These are phyloP conservation scores for Scaptomyza montana DNA, from an alignment of 1,140 invertebrate genomes.

Conservation along the genomic window DNA sequence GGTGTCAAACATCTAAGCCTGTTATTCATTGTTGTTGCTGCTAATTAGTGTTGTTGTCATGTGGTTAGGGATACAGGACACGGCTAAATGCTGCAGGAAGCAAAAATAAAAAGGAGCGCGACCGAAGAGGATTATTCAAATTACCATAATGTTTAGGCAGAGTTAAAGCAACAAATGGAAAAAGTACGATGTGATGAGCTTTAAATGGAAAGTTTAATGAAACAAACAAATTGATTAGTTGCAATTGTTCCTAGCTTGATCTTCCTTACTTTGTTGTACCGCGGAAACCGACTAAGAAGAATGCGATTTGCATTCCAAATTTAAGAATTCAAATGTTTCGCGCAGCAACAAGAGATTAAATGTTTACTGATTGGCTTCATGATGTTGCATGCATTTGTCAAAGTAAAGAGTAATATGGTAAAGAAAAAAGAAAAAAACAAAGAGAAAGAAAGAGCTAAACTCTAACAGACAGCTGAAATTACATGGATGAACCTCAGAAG, in stretches of 20 bases:
- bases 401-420: not conserved
- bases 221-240: no score
- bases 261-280: no score
- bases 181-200: not conserved
- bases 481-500: not conserved
- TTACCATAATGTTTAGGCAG: not conserved
- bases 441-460: conserved; percentile 1
- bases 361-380: conserved; percentile 39
- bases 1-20: conserved; percentile 63
- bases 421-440: not conserved
- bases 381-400: conserved; percentile 33
- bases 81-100: conserved; percentile 27
- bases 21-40: conserved; percentile 41
- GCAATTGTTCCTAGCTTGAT: no score
- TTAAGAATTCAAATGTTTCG: not conserved
- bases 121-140: conserved; percentile 30
- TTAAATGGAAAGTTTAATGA: no score
- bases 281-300: no score
- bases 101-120: not conserved
- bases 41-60: conserved; percentile 64
- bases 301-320: not conserved
- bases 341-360: conserved; percentile 16
- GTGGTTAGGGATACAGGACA: conserved; percentile 2
- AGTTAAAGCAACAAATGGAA: not conserved
- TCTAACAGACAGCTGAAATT: conserved; percentile 11